Percentiles rank a stretch among this genome's conserved stretches.
These are phyloP conservation scores for Chloroceryle inda DNA, from an alignment of 2,797 vertebrate species.

Conservation along the genomic window DNA sequence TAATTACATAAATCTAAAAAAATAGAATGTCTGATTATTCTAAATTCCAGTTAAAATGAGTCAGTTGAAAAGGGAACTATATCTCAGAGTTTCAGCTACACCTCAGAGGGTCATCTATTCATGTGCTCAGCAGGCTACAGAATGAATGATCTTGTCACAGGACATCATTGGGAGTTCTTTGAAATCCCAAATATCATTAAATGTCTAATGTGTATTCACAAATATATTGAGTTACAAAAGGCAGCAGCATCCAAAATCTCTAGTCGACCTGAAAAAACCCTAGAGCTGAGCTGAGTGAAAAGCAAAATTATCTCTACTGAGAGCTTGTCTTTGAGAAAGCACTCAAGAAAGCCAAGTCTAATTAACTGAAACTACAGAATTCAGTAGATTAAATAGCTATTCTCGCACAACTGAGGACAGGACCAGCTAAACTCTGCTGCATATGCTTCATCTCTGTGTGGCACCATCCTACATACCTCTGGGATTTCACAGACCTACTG, in stretches of 20 bases:
- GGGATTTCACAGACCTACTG: neutral
- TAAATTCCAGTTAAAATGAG: conserved; percentile 44
- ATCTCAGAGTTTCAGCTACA: neutral
- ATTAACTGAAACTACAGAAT: neutral
- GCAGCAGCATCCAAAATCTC: neutral
- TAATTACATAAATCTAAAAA: conserved; percentile 48
- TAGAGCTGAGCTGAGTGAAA: neutral
- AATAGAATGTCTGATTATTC: conserved; percentile 10
- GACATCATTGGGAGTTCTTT: neutral
- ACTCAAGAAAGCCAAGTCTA: neutral
- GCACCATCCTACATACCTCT: neutral
- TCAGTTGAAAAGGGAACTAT: conserved; percentile 16
- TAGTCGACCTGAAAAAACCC: neutral
- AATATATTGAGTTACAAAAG: neutral
- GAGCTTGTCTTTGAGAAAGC: neutral
- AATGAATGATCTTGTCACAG: neutral
- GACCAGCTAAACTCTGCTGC: neutral
- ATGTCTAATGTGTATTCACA: neutral
- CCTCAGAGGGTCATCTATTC: neutral
- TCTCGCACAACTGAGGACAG: neutral
- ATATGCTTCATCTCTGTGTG: neutral
- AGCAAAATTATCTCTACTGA: neutral
- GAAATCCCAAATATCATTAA: neutral
- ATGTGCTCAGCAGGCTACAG: neutral
- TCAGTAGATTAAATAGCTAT: neutral